These are phyloP conservation scores for Tragelaphus scriptus DNA, from an alignment of 2,113 vertebrate species.

Conservation along the genomic window DNA sequence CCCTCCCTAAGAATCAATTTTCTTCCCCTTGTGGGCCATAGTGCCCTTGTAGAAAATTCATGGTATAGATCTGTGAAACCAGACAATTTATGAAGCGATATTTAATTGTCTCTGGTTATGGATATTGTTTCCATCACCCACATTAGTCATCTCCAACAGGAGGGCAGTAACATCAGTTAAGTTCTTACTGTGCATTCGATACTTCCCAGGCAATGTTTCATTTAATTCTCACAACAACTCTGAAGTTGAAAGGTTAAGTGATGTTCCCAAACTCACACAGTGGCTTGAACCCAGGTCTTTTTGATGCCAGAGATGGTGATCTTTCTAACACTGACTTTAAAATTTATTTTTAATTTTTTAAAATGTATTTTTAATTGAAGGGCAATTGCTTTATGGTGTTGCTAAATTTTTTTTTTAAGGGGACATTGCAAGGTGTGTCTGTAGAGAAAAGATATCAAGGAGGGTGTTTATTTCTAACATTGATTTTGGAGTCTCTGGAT, in stretches of 20 bases:
- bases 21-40: background rate
- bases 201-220: background rate
- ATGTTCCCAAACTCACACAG: background rate
- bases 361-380: background rate
- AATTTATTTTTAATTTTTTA: background rate
- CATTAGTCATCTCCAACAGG: background rate
- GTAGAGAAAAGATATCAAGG: background rate
- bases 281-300: background rate
- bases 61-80: background rate
- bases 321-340: background rate
- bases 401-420: background rate
- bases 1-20: background rate
- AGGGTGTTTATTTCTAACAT: conserved; percentile 21
- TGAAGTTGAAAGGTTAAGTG: background rate
- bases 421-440: background rate
- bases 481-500: background rate
- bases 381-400: background rate
- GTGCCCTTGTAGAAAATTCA: background rate
- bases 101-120: background rate
- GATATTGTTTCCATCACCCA: background rate
- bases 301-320: background rate
- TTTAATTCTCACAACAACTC: background rate
- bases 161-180: background rate
- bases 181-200: background rate
- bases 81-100: background rate